Percentiles rank a stretch among this genome's conserved stretches.
phyloP scores from a whole-genome alignment of 2,888 invertebrate species.

The Drosophila austrosaltans region DNA sequence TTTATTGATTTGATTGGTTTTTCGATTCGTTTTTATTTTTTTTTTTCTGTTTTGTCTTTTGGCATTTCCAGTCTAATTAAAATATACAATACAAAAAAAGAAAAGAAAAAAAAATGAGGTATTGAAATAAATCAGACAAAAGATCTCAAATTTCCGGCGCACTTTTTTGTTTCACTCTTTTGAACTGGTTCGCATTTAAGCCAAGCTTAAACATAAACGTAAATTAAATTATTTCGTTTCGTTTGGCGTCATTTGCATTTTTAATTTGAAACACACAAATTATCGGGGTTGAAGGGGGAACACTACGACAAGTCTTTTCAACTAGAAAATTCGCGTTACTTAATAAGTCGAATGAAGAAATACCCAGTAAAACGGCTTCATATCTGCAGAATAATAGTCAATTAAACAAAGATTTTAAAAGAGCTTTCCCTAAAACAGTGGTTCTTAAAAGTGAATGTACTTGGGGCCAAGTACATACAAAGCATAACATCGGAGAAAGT shows the following conservation, averaged over 20 bases:
- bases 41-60: constrained; percentile 4
- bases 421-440: too few species aligned
- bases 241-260: constrained; percentile 70
- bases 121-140: constrained; percentile 57
- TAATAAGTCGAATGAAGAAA: too few species aligned
- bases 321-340: background rate
- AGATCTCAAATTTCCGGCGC: constrained; percentile 67
- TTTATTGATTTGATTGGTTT: constrained; percentile 69
- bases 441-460: too few species aligned
- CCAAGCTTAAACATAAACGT: constrained; percentile 38
- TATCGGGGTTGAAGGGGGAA: constrained; percentile 23
- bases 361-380: too few species aligned
- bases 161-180: constrained; percentile 39
- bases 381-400: too few species aligned
- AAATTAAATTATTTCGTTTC: constrained; percentile 66
- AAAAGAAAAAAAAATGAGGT: constrained; percentile 42
- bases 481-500: too few species aligned
- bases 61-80: constrained; percentile 73
- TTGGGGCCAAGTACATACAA: too few species aligned
- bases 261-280: constrained; percentile 74
- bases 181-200: constrained; percentile 43
- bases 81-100: constrained; percentile 62
- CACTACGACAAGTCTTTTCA: background rate
- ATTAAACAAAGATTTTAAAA: too few species aligned
- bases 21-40: constrained; percentile 14